A percentile compares a stretch with the other conserved stretches of the same genome.
Evolutionary conservation across 1,140 invertebrate species (phyloP).

Genomic region (Oryctes rhinoceros): DNA sequence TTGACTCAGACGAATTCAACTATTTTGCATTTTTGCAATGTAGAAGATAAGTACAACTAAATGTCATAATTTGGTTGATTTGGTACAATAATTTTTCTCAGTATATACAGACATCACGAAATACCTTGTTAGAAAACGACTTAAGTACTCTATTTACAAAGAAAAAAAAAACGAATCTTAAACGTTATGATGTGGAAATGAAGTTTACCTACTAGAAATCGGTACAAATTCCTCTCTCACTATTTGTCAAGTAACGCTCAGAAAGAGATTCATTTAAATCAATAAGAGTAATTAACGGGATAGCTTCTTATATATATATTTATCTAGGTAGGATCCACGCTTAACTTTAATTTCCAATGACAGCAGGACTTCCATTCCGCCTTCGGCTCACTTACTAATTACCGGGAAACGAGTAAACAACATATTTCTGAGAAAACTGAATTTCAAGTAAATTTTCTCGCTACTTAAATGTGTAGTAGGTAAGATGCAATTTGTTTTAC

Average conservation of each 20-base stretch:
- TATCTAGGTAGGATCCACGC: constrained; percentile 46
- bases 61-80: too few relatives aligned
- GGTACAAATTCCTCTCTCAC: neutral
- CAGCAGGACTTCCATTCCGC: constrained; percentile 44
- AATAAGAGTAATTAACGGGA: constrained; percentile 45
- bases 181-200: neutral
- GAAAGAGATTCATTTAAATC: constrained; percentile 23
- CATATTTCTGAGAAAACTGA: constrained; percentile 49
- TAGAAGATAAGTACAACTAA: too few relatives aligned
- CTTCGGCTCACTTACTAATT: constrained; percentile 46
- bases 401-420: constrained; percentile 46
- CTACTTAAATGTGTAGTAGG: constrained; percentile 18
- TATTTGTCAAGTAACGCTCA: neutral
- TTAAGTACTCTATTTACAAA: too few relatives aligned
- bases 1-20: too few relatives aligned
- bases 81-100: too few relatives aligned
- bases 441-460: constrained; percentile 45
- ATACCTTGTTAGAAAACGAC: too few relatives aligned
- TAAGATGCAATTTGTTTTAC: constrained; percentile 29
- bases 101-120: too few relatives aligned
- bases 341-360: constrained; percentile 48
- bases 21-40: too few relatives aligned
- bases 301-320: constrained; percentile 48
- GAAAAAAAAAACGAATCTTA: neutral
- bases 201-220: neutral